These are phyloP conservation scores for Sebastes dallii DNA, from an alignment of 2,797 vertebrate species.

Conservation along the genomic window DNA sequence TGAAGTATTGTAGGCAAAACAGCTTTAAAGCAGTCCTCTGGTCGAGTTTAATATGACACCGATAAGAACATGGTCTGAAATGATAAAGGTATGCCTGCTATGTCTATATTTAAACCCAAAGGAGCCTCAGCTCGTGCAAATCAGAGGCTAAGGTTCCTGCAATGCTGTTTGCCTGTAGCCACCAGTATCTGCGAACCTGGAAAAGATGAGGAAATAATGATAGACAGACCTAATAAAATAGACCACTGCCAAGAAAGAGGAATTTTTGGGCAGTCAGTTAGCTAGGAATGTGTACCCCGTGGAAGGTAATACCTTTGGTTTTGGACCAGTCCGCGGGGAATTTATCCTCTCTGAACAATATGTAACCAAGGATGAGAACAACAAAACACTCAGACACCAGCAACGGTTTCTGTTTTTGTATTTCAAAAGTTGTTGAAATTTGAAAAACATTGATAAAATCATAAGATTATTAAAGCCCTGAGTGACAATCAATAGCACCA, in stretches of 20 bases:
- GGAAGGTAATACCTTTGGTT: slow-evolving; percentile 53
- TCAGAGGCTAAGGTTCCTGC: slow-evolving; percentile 61
- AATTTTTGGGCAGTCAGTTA: slow-evolving; percentile 68
- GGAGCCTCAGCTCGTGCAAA: slow-evolving; percentile 57
- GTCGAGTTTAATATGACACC: slow-evolving; percentile 74
- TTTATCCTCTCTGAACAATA: slow-evolving; percentile 41
- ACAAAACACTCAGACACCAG: slow-evolving; percentile 24
- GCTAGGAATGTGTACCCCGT: slow-evolving; percentile 60
- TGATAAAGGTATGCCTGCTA: slow-evolving; percentile 75
- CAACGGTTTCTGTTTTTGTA: slow-evolving; percentile 26
- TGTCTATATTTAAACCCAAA: slow-evolving; percentile 80
- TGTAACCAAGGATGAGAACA: slow-evolving; percentile 42
- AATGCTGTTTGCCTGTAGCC: slow-evolving; percentile 48
- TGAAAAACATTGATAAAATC: background rate
- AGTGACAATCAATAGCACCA: slow-evolving; percentile 8
- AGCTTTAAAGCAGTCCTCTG: slow-evolving; percentile 12
- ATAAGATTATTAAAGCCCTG: background rate
- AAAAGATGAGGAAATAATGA: slow-evolving; percentile 72
- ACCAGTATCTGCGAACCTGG: slow-evolving; percentile 49
- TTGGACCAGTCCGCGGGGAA: slow-evolving; percentile 31
- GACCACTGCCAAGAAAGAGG: slow-evolving; percentile 60
- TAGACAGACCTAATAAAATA: slow-evolving; percentile 70
- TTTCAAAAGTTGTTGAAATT: slow-evolving; percentile 19
- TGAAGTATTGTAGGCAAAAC: background rate
- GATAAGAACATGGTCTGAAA: slow-evolving; percentile 69